A percentile compares a stretch with the other conserved stretches of the same genome.
These are phyloP conservation scores for Saimiri boliviensis DNA, from an alignment of 2,113 vertebrate genomes.

Conservation along the genomic window DNA sequence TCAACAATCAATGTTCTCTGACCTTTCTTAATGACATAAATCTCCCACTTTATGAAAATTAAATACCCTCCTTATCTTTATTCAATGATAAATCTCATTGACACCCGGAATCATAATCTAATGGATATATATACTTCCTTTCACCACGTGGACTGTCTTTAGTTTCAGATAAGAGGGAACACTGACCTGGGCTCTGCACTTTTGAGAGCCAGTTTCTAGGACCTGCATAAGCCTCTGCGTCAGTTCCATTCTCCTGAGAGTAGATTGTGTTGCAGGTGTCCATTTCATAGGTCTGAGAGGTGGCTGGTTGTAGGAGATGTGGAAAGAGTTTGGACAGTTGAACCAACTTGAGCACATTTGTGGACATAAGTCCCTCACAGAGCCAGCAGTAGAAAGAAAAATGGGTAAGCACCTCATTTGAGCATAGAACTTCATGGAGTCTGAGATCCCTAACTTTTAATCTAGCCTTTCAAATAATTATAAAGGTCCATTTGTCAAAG, in stretches of 20 bases:
- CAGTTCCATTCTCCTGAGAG: not conserved
- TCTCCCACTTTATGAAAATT: not conserved
- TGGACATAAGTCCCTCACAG: not conserved
- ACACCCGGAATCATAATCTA: not conserved
- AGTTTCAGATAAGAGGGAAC: not conserved
- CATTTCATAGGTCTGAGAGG: not conserved
- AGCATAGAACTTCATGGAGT: not conserved
- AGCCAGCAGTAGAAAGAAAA: not conserved
- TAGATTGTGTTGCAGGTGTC: not conserved
- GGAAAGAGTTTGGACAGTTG: not conserved
- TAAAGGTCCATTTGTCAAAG: not conserved
- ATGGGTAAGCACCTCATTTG: not conserved
- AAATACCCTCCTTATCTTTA: not conserved
- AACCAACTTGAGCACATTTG: not conserved
- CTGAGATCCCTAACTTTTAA: not conserved
- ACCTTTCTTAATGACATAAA: not conserved
- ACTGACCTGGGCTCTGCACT: not conserved
- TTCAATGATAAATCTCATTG: not conserved
- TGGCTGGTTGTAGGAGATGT: not conserved
- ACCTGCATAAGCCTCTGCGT: not conserved
- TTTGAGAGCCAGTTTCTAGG: not conserved
- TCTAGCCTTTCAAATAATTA: not conserved
- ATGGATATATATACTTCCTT: not conserved
- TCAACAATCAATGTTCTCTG: not conserved
- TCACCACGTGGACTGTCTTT: not conserved